A percentile compares a stretch with the other conserved stretches of the same genome.
These are phyloP conservation scores for Agonopterix alstromeriana DNA, from an alignment of 2,888 invertebrate species.

Conservation along the genomic window DNA sequence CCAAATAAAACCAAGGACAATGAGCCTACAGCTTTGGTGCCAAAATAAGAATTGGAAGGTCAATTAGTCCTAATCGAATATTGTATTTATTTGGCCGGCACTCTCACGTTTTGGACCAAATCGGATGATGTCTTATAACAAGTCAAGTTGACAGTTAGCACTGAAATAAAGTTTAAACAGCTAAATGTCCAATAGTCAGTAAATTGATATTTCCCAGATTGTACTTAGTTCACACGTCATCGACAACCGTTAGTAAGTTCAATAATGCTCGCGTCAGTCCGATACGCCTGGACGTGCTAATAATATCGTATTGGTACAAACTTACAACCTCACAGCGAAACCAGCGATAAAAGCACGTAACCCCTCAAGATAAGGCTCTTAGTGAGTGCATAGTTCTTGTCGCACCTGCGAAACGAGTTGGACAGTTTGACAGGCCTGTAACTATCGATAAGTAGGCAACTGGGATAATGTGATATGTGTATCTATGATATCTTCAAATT, in stretches of 20 bases:
- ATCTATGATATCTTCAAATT: neutral
- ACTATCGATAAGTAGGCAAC: constrained; percentile 45
- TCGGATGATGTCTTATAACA: no score
- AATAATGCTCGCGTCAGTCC: constrained; percentile 43
- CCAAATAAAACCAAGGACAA: no score
- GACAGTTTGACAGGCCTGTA: constrained; percentile 54
- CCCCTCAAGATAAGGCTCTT: constrained; percentile 6
- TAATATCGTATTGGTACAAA: constrained; percentile 38
- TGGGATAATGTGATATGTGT: constrained; percentile 37
- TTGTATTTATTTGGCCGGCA: no score
- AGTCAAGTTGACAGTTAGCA: no score
- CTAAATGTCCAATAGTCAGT: no score
- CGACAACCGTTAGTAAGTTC: constrained; percentile 28
- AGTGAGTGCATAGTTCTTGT: constrained; percentile 6
- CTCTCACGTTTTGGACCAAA: no score
- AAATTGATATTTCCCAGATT: no score
- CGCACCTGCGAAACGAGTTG: constrained; percentile 51
- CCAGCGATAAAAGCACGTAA: constrained; percentile 12
- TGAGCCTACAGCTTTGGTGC: no score
- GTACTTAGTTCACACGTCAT: constrained; percentile 11
- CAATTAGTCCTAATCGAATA: no score
- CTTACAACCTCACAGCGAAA: constrained; percentile 14
- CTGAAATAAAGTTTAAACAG: no score
- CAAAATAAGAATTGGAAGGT: no score
- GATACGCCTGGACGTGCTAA: constrained; percentile 41